Conservation (phyloP, 2,113 vertebrate genomes). For the Syngnathoides biaculeatus region DNA sequence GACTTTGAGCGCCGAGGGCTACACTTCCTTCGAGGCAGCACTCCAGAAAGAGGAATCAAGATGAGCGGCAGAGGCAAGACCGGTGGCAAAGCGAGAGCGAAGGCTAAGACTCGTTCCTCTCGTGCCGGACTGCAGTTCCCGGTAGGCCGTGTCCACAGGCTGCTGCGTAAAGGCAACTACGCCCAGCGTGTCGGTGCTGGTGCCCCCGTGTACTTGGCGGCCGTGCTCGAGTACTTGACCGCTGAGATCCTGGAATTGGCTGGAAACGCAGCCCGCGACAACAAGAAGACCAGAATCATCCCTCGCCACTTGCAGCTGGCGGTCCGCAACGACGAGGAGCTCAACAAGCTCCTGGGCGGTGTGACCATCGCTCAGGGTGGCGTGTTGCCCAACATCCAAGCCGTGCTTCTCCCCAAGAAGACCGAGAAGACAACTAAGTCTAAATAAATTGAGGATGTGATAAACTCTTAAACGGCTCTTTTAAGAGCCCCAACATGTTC, state of each 20-base stretch:
- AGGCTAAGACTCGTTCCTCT: neutral
- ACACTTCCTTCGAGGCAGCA: neutral
- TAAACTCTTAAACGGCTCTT: neutral
- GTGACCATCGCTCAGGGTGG: neutral
- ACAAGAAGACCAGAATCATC: neutral
- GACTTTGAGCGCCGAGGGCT: neutral
- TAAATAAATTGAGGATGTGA: fast-evolving
- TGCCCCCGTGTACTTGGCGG: neutral
- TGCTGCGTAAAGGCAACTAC: neutral
- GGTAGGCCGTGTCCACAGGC: neutral
- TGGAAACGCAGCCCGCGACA: neutral
- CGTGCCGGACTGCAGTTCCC: constrained; percentile 1
- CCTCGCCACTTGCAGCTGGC: neutral
- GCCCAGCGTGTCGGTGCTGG: neutral
- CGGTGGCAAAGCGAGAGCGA: neutral
- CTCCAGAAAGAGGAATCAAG: neutral
- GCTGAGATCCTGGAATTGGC: neutral
- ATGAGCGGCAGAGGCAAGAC: neutral
- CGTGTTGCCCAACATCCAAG: neutral
- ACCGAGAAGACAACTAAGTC: neutral
- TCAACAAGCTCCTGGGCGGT: neutral
- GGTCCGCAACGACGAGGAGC: neutral
- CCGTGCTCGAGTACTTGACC: neutral
- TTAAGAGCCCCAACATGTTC: neutral
- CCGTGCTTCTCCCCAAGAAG: neutral